phyloP scores from a whole-genome alignment of 2,888 invertebrate species.

The Cephus spinipes region DNA sequence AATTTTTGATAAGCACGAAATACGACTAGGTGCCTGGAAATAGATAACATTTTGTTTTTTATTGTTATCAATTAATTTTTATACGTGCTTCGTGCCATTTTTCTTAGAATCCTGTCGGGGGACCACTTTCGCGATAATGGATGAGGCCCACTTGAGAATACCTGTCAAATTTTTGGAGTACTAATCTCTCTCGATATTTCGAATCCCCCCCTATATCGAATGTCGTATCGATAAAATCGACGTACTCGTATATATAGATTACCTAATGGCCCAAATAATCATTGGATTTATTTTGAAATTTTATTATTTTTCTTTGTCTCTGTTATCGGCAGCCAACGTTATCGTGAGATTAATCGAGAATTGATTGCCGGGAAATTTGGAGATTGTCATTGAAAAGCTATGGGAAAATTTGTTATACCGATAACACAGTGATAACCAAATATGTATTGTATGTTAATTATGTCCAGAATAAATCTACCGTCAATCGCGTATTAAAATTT shows the following conservation, averaged over 20 bases:
- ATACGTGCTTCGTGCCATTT: neutral
- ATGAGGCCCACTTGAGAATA: neutral
- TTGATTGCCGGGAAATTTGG: neutral
- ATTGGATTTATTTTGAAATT: too few species aligned
- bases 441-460: neutral
- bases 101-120: neutral
- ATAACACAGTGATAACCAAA: neutral
- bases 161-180: too few species aligned
- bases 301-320: neutral
- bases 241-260: too few species aligned
- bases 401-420: neutral
- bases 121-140: neutral
- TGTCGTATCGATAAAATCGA: too few species aligned
- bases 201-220: too few species aligned
- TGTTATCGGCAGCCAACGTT: neutral
- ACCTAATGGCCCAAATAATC: too few species aligned
- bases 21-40: neutral
- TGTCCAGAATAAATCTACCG: neutral
- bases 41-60: neutral
- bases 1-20: neutral
- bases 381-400: neutral
- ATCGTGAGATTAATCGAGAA: neutral
- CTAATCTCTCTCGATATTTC: too few species aligned
- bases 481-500: neutral
- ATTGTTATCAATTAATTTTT: neutral